Evolutionary conservation across 2,797 vertebrate species (phyloP), one percentile per base, ranked within the genome.

Genomic region (Coregonus suidteri): DNA sequence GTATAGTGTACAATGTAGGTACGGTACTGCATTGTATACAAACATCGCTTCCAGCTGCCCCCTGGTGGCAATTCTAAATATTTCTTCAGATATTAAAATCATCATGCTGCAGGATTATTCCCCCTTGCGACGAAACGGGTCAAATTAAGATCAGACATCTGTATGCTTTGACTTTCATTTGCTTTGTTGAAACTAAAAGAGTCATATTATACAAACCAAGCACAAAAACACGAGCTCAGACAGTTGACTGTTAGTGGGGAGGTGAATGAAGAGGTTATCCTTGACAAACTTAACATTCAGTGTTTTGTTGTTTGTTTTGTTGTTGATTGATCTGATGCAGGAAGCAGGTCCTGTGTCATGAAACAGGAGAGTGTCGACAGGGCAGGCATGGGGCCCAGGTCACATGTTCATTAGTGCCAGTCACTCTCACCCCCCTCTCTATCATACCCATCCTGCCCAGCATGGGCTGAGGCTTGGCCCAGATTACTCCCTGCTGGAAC

Each of bases 401-500:
- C 85, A 83, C 77, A 71, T 85, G 85, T 81, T 86, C 76, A 80
- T 82, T 78, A 82, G 71, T 41, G 41, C 9, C 72, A 37, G 7
- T 15, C 52, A 68, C 54, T 6, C 35, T 30, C 70, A n/a, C 16
- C 52, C 41, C 20, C 52, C 82, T 4, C 11, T 14, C 11, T n/a
- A 4, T n/a, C 81, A 84, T 74, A 74, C 69, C 71, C 83, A 84
- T 69, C 82, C 79, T 75, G 71, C 91, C 71, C 91, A 88, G 90
- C 88, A 3, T 89, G 91, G 77, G 85, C 74, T 62, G 75, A 83
- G 56, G 85, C 87, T 82, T 86, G 88, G 84, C 89, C 86, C 86
- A 88, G 79, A 86, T 82, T 74, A 67, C 81, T 76, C 86, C 93
- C 92, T 68, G 88, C 90, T 90, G 91, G 75, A 83, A 85, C 80